phyloP scores from a whole-genome alignment of 2,888 invertebrate species.

The Cosmorhoe ocellata region DNA sequence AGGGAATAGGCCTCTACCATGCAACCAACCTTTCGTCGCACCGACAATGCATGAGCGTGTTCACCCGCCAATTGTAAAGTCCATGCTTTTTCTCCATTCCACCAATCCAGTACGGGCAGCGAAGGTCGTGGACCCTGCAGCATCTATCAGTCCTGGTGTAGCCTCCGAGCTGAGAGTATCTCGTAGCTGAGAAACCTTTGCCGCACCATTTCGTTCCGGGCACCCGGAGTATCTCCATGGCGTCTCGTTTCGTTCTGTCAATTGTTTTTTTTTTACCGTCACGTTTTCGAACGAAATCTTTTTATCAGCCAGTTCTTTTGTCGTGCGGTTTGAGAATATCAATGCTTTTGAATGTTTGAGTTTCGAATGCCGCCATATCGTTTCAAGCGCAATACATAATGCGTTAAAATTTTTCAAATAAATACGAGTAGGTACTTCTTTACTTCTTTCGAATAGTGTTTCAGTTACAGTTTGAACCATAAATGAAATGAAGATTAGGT shows the following conservation, averaged over 20 bases:
- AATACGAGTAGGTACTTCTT: too few species aligned
- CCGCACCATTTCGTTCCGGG: slow-evolving; percentile 98
- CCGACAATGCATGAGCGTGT: slow-evolving; percentile 95
- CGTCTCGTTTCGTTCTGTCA: slow-evolving; percentile 71
- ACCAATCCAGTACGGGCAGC: slow-evolving; percentile 92
- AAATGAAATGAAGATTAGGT: too few species aligned
- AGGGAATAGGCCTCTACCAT: background rate
- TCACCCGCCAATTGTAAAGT: slow-evolving; percentile 93
- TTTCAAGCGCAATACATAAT: too few species aligned
- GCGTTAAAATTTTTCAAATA: too few species aligned
- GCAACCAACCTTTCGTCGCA: slow-evolving; percentile 92
- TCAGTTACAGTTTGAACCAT: too few species aligned
- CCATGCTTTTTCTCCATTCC: slow-evolving; percentile 93
- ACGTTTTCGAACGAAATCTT: slow-evolving; percentile 20
- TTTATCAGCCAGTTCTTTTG: slow-evolving; percentile 30
- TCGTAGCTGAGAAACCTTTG: slow-evolving; percentile 90
- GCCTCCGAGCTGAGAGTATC: slow-evolving; percentile 92
- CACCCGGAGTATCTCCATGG: slow-evolving; percentile 87
- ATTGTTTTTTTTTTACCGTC: slow-evolving; percentile 35
- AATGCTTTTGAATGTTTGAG: background rate
- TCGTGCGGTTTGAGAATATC: background rate
- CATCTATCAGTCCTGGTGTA: slow-evolving; percentile 90
- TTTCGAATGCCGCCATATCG: background rate
- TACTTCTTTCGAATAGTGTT: too few species aligned
- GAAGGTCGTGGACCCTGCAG: slow-evolving; percentile 92